Evolutionary conservation across 2,797 vertebrate genomes (phyloP), one percentile per base, ranked within the genome.

Genomic region (Eidolon dupreanum): DNA sequence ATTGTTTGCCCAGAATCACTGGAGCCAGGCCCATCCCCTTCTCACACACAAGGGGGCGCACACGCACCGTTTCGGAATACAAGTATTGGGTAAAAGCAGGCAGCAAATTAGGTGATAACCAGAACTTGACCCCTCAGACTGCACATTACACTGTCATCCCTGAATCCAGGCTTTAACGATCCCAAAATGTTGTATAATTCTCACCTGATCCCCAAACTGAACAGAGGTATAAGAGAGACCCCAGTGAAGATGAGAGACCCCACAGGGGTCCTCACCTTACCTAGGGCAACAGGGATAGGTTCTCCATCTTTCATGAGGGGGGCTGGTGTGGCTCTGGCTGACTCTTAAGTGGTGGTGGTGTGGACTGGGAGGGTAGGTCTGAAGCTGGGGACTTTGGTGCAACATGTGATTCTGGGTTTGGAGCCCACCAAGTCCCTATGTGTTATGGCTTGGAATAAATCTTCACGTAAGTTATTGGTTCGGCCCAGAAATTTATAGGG

Each of bases 31-130:
- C 85, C 93, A 90, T 79, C 16, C 88, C 73, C 31, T 94, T 83
- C 31, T 86, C 3, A 41, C 12, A 77, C 97, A 96, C 96, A 85
- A 98, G 97, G 96, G 96, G 97, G 97, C 95, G 96, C 94, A 95
- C 88, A 83, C 0, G 53, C 86, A 98, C 90, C 53, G 82, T 74
- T 97, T 91, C 93, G 97, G 91, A 97, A 89, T 87, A 83, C 82
- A 94, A 65, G 36, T 71, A n/a, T 53, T 61, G 51, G 53, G 74
- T 74, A 97, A 96, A 97, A 96, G 90, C 92, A 53, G 88, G 90
- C 96, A 75, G 79, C 75, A 86, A 93, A 87, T 84, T 87, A 87
- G 65, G 41, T 41, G 84, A 55, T 63, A 73, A 53, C 24, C 66
- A 85, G 77, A 95, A 88, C 28, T 90, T 70, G 77, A 93, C 46